phyloP scores from a whole-genome alignment of 2,797 vertebrate species.

The Phrynocephalus vlangalii region DNA sequence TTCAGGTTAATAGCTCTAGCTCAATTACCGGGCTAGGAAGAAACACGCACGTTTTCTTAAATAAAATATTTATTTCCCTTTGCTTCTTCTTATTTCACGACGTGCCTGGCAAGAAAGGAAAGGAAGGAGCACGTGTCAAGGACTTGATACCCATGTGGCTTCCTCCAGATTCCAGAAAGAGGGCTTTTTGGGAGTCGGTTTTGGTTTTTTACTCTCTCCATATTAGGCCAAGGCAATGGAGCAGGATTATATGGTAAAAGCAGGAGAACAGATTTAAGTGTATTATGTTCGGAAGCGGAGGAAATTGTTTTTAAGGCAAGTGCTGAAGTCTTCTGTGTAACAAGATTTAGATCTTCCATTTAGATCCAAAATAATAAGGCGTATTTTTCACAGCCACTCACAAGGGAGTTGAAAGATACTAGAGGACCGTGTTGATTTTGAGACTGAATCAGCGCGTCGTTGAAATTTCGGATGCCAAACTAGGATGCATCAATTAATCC shows the following conservation, averaged over 20 bases:
- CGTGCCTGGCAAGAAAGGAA: not conserved
- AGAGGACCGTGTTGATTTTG: not conserved
- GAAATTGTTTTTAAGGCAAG: not conserved
- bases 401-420: not conserved
- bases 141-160: not conserved
- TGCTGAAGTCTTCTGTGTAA: not conserved
- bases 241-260: not conserved
- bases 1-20: not conserved
- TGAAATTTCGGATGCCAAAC: not conserved
- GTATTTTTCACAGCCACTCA: not conserved
- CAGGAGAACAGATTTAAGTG: not conserved
- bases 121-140: no score
- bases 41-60: not conserved
- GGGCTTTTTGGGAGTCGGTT: no score
- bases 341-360: not conserved
- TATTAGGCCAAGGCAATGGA: not conserved
- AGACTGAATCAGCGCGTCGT: not conserved
- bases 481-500: not conserved
- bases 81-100: not conserved
- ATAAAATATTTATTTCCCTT: not conserved
- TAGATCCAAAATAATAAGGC: not conserved
- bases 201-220: no score
- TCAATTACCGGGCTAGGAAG: not conserved
- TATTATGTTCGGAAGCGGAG: not conserved
- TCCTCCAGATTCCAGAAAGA: not conserved